Percentiles rank a stretch among this genome's conserved stretches.
These are phyloP conservation scores for Mya arenaria DNA, from an alignment of 1,140 invertebrate species.

Conservation along the genomic window DNA sequence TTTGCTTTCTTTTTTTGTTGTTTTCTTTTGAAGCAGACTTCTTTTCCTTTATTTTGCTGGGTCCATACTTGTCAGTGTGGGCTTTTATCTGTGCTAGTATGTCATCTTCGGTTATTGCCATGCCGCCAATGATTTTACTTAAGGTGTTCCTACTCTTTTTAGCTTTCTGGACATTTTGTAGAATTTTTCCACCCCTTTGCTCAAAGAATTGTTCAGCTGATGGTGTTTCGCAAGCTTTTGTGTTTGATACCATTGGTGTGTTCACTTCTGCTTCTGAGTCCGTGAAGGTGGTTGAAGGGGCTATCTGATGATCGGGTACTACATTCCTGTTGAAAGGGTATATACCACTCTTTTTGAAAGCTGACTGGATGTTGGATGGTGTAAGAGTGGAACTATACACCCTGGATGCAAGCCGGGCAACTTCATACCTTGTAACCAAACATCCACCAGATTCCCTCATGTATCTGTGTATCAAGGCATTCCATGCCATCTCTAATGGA, in stretches of 20 bases:
- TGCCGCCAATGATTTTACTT: slow-evolving; percentile 20
- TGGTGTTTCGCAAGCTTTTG: not conserved
- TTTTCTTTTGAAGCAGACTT: not conserved
- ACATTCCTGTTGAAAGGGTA: not conserved
- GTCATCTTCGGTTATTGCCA: slow-evolving; percentile 19
- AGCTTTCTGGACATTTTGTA: slow-evolving; percentile 10
- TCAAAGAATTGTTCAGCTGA: not conserved
- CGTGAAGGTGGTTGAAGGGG: not conserved
- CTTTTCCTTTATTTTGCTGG: not conserved
- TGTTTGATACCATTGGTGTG: not conserved
- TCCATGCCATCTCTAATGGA: no score
- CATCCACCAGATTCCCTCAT: no score
- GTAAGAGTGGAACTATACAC: not conserved
- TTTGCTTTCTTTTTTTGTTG: not conserved
- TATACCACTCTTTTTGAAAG: not conserved
- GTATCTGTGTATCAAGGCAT: no score
- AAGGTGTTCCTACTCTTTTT: slow-evolving; percentile 16
- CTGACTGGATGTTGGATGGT: slow-evolving; percentile 1
- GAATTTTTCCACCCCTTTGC: slow-evolving; percentile 23
- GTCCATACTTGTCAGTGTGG: not conserved
- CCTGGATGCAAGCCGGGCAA: not conserved
- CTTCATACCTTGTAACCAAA: not conserved
- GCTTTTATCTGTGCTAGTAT: slow-evolving; percentile 14
- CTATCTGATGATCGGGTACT: no score
- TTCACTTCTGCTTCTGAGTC: not conserved